Base-by-base conservation (phyloP, 2,797 vertebrate species). In the Chaetodon trifasciatus region DNA sequence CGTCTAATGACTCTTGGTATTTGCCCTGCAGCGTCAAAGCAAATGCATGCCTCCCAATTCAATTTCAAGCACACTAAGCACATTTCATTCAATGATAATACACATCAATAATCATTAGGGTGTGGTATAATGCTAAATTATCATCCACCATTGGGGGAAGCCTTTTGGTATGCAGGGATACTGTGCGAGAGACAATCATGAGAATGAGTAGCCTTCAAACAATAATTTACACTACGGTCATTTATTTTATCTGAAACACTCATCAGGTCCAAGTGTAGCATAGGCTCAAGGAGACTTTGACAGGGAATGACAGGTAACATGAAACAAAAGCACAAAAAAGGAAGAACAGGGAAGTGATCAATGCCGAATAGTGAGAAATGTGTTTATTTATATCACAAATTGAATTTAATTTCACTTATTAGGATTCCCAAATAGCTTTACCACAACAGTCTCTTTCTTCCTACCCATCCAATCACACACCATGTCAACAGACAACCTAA, bases 51-150 rank as follows among this genome's bases (percentile, higher is more conserved):
- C 86, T 90, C 69, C 83, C 82, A 81, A 89, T 91, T 92, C 85
- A 89, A 92, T 92, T 94, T 91, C 86, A 90, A 91, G 89, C 85
- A 85, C 86, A 83, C 77, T 78, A 90, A 89, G 89, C 86, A 91
- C 86, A 89, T 91, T 91, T 87, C 73, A 80, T 84, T 86, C 81
- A 87, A 86, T 83, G 88, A 92, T 92, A 91, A 88, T 85, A 86
- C 74, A 84, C 80, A 89, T 92, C 89, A 91, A 82, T 93, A 89
- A 91, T 89, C 62, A 89, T 92, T 88, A 89, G 79, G 82, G 84
- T 3, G 60, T 75, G 83, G 76, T 70, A 68, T 28, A 55, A 37
- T 70, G 65, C 69, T 63, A 77, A 76, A 89, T 88, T 88, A 83
- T 78, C 68, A 83, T 81, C 24, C 42, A 15, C 79, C 86, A 76